These are phyloP conservation scores for Oeneis ivallda DNA, from an alignment of 2,888 invertebrate genomes.

Conservation along the genomic window DNA sequence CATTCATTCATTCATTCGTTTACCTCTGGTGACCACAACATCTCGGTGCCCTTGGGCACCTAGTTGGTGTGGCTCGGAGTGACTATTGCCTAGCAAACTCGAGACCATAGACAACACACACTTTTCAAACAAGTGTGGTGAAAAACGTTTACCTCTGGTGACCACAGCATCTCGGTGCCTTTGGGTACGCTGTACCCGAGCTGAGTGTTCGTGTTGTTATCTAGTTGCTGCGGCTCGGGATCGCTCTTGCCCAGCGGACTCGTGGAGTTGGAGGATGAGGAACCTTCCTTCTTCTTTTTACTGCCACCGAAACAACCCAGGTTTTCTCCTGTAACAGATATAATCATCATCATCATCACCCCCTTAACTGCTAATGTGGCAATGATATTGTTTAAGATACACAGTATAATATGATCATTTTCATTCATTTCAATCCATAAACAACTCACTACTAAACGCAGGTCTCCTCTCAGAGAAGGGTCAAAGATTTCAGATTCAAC, in stretches of 20 bases:
- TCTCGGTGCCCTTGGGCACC: constrained; percentile 78
- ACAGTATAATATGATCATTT: too few species aligned
- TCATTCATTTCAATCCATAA: too few species aligned
- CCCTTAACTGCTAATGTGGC: too few species aligned
- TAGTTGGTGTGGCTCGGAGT: constrained; percentile 64
- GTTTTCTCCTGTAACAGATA: constrained; percentile 87
- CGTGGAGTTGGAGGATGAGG: constrained; percentile 77
- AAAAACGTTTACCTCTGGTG: constrained; percentile 69
- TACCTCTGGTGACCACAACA: constrained; percentile 54
- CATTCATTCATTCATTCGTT: too few species aligned
- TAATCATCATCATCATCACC: neutral
- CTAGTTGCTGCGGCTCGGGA: constrained; percentile 63
- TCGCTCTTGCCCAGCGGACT: constrained; percentile 78
- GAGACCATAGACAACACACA: too few species aligned
- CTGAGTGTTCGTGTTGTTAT: constrained; percentile 75
- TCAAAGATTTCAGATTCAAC: too few species aligned
- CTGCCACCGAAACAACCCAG: constrained; percentile 98
- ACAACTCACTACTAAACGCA: too few species aligned
- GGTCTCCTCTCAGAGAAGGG: too few species aligned
- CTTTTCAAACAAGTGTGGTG: too few species aligned
- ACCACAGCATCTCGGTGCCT: constrained; percentile 78
- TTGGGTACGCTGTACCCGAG: constrained; percentile 87
- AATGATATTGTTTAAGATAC: too few species aligned
- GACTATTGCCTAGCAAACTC: constrained; percentile 78
- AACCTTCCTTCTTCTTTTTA: constrained; percentile 94